Percentiles rank a stretch among this genome's conserved stretches.
Evolutionary conservation across 1,140 invertebrate genomes (phyloP).

Genomic region (Drosophila baimaii): DNA sequence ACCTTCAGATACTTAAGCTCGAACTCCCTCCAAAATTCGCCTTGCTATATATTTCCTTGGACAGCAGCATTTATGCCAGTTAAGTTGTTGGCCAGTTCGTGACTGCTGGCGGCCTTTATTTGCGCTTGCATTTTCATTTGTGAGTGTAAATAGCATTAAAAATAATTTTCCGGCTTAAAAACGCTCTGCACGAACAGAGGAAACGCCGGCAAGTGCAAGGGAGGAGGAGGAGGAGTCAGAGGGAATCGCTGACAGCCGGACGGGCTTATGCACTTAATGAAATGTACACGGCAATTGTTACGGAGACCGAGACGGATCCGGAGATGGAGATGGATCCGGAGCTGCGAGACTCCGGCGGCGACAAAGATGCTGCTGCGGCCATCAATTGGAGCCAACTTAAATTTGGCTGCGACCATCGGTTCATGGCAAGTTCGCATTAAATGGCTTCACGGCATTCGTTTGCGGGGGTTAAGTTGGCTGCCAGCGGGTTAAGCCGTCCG

Average conservation of each 20-base stretch:
- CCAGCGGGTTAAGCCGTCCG: slow-evolving; percentile 31
- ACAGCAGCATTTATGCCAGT: slow-evolving; percentile 57
- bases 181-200: slow-evolving; percentile 34
- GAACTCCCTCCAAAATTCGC: too few species aligned
- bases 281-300: slow-evolving; percentile 81
- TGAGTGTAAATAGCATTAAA: slow-evolving; percentile 80
- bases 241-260: slow-evolving; percentile 66
- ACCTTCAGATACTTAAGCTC: background rate
- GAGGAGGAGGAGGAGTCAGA: background rate
- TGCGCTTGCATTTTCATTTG: slow-evolving; percentile 80
- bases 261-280: slow-evolving; percentile 81
- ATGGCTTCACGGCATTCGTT: slow-evolving; percentile 38
- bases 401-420: slow-evolving; percentile 60
- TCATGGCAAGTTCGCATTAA: slow-evolving; percentile 59
- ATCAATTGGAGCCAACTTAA: slow-evolving; percentile 77
- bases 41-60: slow-evolving; percentile 20
- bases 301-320: slow-evolving; percentile 23
- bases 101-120: slow-evolving; percentile 69
- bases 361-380: slow-evolving; percentile 53
- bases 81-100: slow-evolving; percentile 71
- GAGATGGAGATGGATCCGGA: slow-evolving; percentile 11
- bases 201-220: background rate
- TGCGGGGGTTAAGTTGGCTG: slow-evolving; percentile 14
- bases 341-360: slow-evolving; percentile 20
- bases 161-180: slow-evolving; percentile 80